Percentiles rank a stretch among this genome's conserved stretches.
phyloP scores from a whole-genome alignment of 2,797 vertebrate genomes.

The Schizopygopsis malacanthus region DNA sequence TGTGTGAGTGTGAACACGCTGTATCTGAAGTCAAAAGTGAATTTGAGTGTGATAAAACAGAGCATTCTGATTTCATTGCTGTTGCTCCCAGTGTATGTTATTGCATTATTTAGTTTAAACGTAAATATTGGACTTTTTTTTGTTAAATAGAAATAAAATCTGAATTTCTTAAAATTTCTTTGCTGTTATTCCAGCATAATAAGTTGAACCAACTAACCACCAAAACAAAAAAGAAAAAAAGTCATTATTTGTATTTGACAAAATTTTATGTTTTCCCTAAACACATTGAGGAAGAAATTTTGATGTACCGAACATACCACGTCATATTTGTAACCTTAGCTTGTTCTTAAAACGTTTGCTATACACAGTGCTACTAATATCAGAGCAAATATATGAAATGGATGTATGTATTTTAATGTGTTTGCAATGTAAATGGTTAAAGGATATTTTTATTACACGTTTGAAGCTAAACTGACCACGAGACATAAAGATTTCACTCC shows the following conservation, averaged over 20 bases:
- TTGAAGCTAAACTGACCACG: conserved; percentile 47
- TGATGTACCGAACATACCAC: conserved; percentile 52
- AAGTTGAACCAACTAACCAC: neutral
- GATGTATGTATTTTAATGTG: conserved; percentile 76
- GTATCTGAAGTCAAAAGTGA: conserved; percentile 9
- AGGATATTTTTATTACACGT: conserved; percentile 68
- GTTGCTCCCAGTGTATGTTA: neutral
- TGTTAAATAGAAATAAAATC: neutral
- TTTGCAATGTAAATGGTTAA: conserved; percentile 72
- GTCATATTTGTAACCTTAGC: conserved; percentile 51
- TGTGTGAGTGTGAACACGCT: neutral
- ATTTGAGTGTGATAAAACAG: neutral
- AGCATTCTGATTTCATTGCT: neutral
- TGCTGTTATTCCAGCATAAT: neutral
- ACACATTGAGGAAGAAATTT: conserved; percentile 36
- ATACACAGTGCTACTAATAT: conserved; percentile 74
- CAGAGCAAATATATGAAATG: conserved; percentile 71
- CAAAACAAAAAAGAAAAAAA: neutral
- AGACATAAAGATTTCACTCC: conserved; percentile 25
- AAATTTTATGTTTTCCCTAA: conserved; percentile 1
- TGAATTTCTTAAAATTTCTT: neutral
- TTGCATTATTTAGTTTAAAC: neutral
- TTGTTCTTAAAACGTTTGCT: conserved; percentile 64
- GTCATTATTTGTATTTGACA: conserved; percentile 17
- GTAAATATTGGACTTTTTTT: neutral